Conservation (phyloP, 2,113 vertebrate species). For the Phasianus colchicus region DNA sequence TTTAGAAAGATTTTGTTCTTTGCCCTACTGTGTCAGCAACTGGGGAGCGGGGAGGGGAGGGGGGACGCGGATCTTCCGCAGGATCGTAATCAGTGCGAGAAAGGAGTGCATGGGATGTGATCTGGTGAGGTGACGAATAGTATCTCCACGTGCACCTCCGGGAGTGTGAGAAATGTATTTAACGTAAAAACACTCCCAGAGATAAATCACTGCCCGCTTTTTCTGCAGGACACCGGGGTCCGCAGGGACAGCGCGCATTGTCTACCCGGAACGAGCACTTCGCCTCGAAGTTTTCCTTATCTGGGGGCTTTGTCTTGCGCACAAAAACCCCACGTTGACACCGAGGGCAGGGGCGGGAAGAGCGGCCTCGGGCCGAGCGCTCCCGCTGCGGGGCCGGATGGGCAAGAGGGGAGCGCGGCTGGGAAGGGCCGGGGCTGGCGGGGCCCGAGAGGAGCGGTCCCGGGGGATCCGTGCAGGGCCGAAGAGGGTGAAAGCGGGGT, state of each 20-base stretch:
- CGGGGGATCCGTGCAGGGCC: not conserved
- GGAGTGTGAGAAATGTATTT: constrained; percentile 31
- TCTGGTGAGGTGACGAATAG: constrained; percentile 30
- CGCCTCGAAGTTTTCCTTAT: constrained; percentile 10
- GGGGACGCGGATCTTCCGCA: not conserved
- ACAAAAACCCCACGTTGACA: constrained; percentile 15
- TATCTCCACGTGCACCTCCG: constrained; percentile 24
- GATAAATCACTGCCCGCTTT: constrained; percentile 40
- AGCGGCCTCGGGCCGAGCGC: not conserved
- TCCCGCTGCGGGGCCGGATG: not conserved
- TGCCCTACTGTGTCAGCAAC: not conserved
- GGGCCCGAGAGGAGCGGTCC: not conserved
- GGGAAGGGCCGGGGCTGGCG: not conserved
- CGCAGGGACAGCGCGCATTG: not conserved
- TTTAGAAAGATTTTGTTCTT: not conserved
- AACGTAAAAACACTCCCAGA: constrained; percentile 7
- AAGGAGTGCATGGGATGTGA: not conserved
- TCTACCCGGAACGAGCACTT: not conserved
- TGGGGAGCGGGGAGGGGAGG: not conserved
- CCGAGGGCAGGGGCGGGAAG: not conserved
- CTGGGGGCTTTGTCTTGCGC: constrained; percentile 23
- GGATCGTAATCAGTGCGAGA: not conserved
- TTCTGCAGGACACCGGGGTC: not conserved
- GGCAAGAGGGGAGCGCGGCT: not conserved
- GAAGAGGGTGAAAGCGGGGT: not conserved